Percentiles rank a stretch among this genome's conserved stretches.
Evolutionary conservation across 1,140 invertebrate genomes (phyloP).

Genomic region (Eriocheir sinensis): DNA sequence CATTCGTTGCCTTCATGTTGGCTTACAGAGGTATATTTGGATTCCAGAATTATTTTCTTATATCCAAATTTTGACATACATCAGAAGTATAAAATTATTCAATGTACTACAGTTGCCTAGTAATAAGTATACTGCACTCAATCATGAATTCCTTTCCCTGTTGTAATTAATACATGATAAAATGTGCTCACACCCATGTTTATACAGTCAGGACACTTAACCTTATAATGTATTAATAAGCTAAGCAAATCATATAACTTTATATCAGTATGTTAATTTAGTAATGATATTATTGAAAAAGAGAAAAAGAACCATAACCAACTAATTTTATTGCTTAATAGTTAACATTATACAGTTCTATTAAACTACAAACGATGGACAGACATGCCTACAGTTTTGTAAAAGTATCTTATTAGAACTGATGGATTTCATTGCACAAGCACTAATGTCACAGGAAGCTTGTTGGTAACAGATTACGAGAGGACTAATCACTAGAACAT

Average conservation of each 20-base stretch:
- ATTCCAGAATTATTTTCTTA: neutral
- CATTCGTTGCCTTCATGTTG: neutral
- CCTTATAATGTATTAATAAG: neutral
- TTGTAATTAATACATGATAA: neutral
- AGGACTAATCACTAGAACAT: neutral
- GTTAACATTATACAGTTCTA: neutral
- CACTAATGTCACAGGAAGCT: slow-evolving; percentile 14
- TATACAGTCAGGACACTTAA: neutral
- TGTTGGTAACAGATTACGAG: neutral
- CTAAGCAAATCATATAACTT: neutral
- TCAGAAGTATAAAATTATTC: neutral
- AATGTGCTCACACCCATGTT: neutral
- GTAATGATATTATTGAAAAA: neutral
- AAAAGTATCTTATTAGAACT: neutral
- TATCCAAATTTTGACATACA: neutral
- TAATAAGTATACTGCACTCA: too few species aligned
- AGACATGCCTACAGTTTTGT: slow-evolving; percentile 14
- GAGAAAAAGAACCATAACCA: neutral
- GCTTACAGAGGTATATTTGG: neutral
- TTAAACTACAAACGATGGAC: slow-evolving; percentile 2
- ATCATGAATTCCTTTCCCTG: neutral
- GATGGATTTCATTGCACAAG: neutral
- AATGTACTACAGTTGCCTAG: neutral
- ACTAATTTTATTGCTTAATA: neutral
- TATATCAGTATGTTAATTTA: neutral